Evolutionary conservation across 1,140 invertebrate genomes (phyloP), one percentile per base, ranked within the genome.

Genomic region (Anastrepha ludens): DNA sequence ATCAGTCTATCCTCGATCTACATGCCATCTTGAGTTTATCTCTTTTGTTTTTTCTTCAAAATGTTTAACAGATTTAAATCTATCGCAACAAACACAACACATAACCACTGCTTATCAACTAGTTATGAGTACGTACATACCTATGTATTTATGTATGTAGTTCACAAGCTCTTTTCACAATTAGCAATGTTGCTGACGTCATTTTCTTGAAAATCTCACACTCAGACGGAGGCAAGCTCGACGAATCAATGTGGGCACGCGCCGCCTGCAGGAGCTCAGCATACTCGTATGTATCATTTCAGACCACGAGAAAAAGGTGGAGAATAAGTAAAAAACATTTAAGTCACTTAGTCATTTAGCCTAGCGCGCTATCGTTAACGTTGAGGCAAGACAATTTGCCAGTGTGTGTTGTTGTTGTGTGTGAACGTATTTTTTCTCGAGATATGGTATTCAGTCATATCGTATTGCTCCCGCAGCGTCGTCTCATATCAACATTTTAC

Each of bases 201-300:
- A 81, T 81, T 41, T 81, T 81, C 47, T 55, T 55, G n/a, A 7
- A 81, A 81, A 50, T 58, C 74, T 81, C 74, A 55, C 47, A 81
- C 44, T 81, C 47, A 81, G 74, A 15, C 47, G 44, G 47, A 81
- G 74, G 47, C 17, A 81, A 81, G 55, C 67, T 7, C 44, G 17
- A 50, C 47, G 50, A 47, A 81, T 55, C 47, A 55, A 81, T 81
- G 74, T 81, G 74, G 70, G 74, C 74, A 81, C 74, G 74, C 74
- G 74, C 74, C 74, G 74, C 74, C 74, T 81, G 74, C 74, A 58
- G 74, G 74, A 81, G 41, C 74, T 20, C 17, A 6, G 29, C 29
- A 67, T 39, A 39, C 15, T 62, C 15, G 64, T 67, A 50, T 13
- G 41, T 81, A 81, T 29, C 15, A 47, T 3, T 13, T 17, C 67